Evolutionary conservation across 2,888 invertebrate genomes (phyloP).

Genomic region (Drosophila helvetica): DNA sequence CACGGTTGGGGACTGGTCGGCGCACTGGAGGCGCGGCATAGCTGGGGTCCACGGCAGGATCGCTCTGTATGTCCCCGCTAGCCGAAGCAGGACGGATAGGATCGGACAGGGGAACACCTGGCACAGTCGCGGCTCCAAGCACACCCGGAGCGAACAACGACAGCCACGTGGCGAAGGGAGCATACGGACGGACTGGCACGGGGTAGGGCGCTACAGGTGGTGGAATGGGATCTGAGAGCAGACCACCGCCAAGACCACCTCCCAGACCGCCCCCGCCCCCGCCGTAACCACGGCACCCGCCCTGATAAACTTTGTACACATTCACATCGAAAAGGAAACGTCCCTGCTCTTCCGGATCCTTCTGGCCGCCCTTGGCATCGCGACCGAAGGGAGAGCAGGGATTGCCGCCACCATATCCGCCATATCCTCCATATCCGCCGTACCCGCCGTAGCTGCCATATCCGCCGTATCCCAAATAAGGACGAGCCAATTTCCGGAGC

Average conservation of each 20-base stretch:
- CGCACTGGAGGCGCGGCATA: slow-evolving; percentile 58
- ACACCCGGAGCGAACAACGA: slow-evolving; percentile 80
- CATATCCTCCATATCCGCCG: slow-evolving; percentile 56
- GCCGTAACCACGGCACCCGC: slow-evolving; percentile 57
- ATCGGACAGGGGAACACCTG: slow-evolving; percentile 46
- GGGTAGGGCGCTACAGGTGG: slow-evolving; percentile 50
- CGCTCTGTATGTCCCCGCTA: slow-evolving; percentile 64
- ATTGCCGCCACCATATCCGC: slow-evolving; percentile 33
- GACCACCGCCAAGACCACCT: slow-evolving; percentile 50
- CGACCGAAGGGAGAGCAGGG: slow-evolving; percentile 74
- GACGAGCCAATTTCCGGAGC: slow-evolving; percentile 49
- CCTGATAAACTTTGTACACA: slow-evolving; percentile 78
- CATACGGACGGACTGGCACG: slow-evolving; percentile 66
- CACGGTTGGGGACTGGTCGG: slow-evolving; percentile 70
- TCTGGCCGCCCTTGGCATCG: slow-evolving; percentile 51
- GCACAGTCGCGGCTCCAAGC: slow-evolving; percentile 67
- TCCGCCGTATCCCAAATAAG: slow-evolving; percentile 42
- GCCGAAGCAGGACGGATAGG: slow-evolving; percentile 41
- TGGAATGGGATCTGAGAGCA: slow-evolving; percentile 69
- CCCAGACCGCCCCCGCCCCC: slow-evolving; percentile 54
- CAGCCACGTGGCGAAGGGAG: slow-evolving; percentile 76
- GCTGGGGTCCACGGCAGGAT: slow-evolving; percentile 80
- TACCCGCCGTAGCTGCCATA: slow-evolving; percentile 54
- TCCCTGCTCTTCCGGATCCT: slow-evolving; percentile 76
- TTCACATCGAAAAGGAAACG: slow-evolving; percentile 82